Conservation (phyloP, 2,113 vertebrate species). For the Myrmecophaga tridactyla region DNA sequence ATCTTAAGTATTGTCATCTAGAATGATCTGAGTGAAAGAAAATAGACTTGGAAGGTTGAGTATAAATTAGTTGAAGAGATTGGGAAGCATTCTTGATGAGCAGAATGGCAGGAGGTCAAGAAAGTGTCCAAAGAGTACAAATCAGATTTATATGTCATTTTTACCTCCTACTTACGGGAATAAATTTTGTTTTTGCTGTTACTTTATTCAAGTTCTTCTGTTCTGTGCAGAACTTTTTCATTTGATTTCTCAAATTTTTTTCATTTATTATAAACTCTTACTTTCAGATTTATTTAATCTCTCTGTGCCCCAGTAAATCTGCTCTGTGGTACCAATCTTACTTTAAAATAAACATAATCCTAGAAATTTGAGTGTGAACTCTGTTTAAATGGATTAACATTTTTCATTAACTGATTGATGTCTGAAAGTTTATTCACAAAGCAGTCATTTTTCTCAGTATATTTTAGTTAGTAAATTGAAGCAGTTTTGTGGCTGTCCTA, state of each 20-base stretch:
- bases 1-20: neutral
- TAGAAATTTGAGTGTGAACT: slow-evolving; percentile 27
- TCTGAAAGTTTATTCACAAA: neutral
- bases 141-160: neutral
- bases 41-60: neutral
- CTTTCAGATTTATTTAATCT: slow-evolving; percentile 1
- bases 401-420: neutral
- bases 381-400: neutral
- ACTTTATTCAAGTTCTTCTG: neutral
- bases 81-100: neutral
- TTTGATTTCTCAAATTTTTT: neutral
- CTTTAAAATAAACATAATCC: neutral
- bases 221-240: neutral
- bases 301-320: neutral
- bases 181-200: neutral
- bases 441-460: neutral
- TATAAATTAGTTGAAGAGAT: neutral
- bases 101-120: neutral
- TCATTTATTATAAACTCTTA: neutral
- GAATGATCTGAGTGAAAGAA: neutral
- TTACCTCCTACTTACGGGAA: neutral
- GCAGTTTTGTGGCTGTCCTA: neutral
- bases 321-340: neutral
- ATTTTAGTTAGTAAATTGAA: slow-evolving; percentile 6
- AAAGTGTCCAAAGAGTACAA: neutral